Evolutionary conservation across 2,113 vertebrate species (phyloP).

Genomic region (Cepphus grylle): DNA sequence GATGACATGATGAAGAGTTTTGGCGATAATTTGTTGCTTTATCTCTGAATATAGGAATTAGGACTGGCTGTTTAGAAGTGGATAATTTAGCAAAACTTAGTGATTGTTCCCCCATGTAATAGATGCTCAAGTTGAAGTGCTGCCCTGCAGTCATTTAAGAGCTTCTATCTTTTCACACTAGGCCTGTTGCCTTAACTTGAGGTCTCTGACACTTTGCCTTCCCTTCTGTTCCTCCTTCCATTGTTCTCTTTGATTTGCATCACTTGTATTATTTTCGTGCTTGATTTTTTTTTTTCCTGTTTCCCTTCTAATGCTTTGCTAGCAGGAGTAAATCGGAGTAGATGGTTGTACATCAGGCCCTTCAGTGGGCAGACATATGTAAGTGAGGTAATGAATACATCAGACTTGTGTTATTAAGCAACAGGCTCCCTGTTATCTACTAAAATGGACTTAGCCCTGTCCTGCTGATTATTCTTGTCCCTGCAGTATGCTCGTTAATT

Average conservation of each 20-base stretch:
- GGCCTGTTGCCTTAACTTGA: not conserved
- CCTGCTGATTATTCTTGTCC: not conserved
- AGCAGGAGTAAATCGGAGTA: not conserved
- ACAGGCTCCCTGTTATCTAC: not conserved
- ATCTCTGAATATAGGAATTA: not conserved
- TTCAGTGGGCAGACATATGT: not conserved
- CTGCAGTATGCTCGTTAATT: not conserved
- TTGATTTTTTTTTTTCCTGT: not conserved
- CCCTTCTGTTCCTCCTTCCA: not conserved
- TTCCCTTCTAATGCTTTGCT: not conserved
- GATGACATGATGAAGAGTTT: not conserved
- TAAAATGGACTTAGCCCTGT: not conserved
- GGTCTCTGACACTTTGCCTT: not conserved
- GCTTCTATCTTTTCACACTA: not conserved
- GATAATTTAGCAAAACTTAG: not conserved
- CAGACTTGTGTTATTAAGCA: not conserved
- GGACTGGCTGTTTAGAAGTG: not conserved
- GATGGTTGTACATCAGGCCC: not conserved
- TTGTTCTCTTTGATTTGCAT: not conserved
- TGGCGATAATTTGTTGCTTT: not conserved
- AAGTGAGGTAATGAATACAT: not conserved
- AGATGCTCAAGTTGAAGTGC: not conserved
- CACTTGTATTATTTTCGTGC: not conserved
- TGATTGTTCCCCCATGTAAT: not conserved
- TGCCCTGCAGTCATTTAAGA: not conserved